Evolutionary conservation across 2,113 vertebrate genomes (phyloP).

Genomic region (Arenaria interpres): DNA sequence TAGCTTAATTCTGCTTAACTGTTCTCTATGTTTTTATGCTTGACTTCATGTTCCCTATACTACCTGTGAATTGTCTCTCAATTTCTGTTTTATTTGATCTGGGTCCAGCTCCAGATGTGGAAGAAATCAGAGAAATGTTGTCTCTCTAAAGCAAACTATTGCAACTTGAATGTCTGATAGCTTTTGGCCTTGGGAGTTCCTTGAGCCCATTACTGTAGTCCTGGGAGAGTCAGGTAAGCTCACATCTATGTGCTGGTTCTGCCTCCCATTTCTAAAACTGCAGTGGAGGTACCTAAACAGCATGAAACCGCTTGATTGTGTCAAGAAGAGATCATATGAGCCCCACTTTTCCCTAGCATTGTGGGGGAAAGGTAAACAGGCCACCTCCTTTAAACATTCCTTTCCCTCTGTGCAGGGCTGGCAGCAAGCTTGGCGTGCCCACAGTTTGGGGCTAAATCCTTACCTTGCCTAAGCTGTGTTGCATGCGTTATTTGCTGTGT

Average conservation of each 20-base stretch:
- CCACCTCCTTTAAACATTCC: not conserved
- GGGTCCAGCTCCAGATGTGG: not conserved
- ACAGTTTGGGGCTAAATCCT: not conserved
- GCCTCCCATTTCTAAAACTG: not conserved
- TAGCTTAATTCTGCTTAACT: not conserved
- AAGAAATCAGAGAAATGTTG: not conserved
- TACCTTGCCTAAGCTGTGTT: not conserved
- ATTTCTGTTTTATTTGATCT: constrained; percentile 7
- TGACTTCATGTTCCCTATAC: not conserved
- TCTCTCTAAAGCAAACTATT: not conserved
- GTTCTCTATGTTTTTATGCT: not conserved
- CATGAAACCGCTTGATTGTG: not conserved
- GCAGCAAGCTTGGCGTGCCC: not conserved
- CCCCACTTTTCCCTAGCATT: not conserved
- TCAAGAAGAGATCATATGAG: not conserved
- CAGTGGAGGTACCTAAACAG: not conserved
- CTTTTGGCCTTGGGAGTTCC: not conserved
- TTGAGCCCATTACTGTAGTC: not conserved
- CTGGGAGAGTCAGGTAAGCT: not conserved
- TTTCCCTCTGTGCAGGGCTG: not conserved
- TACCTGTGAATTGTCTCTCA: not conserved
- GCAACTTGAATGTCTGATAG: not conserved
- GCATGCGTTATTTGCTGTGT: not conserved
- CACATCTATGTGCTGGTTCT: not conserved
- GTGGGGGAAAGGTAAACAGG: not conserved